A percentile compares a stretch with the other conserved stretches of the same genome.
Evolutionary conservation across 2,888 invertebrate species (phyloP).

Genomic region (Odontocerum albicorne): DNA sequence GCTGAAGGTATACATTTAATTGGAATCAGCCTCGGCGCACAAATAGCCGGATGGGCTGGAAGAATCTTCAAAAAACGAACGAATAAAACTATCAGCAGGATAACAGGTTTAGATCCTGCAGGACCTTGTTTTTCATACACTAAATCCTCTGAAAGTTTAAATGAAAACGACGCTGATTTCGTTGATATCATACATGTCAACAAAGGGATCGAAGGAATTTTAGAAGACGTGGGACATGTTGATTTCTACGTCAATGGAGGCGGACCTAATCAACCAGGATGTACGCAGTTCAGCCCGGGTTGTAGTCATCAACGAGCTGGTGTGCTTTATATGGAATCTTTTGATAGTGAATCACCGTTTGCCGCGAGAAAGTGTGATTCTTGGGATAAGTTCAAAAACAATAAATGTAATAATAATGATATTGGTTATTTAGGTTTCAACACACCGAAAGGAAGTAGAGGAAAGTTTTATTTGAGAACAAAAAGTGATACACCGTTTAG

Average conservation of each 20-base stretch:
- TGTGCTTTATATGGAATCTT: slow-evolving; percentile 47
- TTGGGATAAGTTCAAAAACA: slow-evolving; percentile 49
- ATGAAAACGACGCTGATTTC: slow-evolving; percentile 51
- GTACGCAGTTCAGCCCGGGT: slow-evolving; percentile 55
- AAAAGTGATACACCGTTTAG: slow-evolving; percentile 47
- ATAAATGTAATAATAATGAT: slow-evolving; percentile 46
- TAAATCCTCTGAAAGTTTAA: slow-evolving; percentile 49
- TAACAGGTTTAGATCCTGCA: slow-evolving; percentile 55
- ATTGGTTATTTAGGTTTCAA: slow-evolving; percentile 52
- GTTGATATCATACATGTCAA: slow-evolving; percentile 55
- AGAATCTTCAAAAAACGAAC: slow-evolving; percentile 51
- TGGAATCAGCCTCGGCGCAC: slow-evolving; percentile 62
- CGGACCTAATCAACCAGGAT: slow-evolving; percentile 69
- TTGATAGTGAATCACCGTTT: slow-evolving; percentile 6
- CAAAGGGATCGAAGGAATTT: slow-evolving; percentile 51
- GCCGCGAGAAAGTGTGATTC: slow-evolving; percentile 39
- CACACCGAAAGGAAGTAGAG: slow-evolving; percentile 49
- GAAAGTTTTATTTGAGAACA: slow-evolving; percentile 53
- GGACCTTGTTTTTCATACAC: slow-evolving; percentile 55
- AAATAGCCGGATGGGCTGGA: slow-evolving; percentile 57
- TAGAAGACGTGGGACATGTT: slow-evolving; percentile 65
- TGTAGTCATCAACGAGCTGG: slow-evolving; percentile 56
- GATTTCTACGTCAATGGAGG: slow-evolving; percentile 77
- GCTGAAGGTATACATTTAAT: slow-evolving; percentile 57
- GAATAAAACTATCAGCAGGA: slow-evolving; percentile 46